A percentile compares a stretch with the other conserved stretches of the same genome.
Conservation (phyloP, 1,140 invertebrate genomes). For the Drosophila kepulauana region DNA sequence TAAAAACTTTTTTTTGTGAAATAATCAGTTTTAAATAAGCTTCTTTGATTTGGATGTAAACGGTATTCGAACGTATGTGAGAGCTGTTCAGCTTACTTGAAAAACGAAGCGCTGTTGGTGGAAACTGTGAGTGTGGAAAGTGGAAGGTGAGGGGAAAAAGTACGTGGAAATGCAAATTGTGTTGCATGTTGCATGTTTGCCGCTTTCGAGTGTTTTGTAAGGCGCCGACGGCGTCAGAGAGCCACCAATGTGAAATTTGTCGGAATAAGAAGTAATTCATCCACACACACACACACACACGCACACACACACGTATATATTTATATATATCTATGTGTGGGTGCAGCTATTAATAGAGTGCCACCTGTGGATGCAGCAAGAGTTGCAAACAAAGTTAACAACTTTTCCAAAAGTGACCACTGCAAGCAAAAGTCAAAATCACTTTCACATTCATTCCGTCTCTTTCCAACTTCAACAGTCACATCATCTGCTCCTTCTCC, state of each 20-base stretch:
- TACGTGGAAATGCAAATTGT: conserved; percentile 51
- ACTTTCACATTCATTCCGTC: conserved; percentile 19
- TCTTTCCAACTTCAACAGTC: background rate
- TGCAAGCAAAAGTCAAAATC: conserved; percentile 14
- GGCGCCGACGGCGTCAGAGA: conserved; percentile 43
- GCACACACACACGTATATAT: background rate
- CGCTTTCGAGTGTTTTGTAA: conserved; percentile 53
- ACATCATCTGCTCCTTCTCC: background rate
- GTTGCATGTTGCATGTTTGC: conserved; percentile 59
- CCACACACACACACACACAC: conserved; percentile 9
- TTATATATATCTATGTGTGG: background rate
- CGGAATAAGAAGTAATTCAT: conserved; percentile 29
- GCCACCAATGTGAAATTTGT: conserved; percentile 43
- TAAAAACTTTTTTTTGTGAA: too few relatives aligned
- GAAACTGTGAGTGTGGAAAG: too few relatives aligned
- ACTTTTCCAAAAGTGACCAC: conserved; percentile 29
- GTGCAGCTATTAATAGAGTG: conserved; percentile 9
- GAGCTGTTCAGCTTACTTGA: background rate
- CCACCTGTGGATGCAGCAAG: conserved; percentile 40
- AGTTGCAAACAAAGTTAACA: conserved; percentile 26
- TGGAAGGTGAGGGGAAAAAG: background rate
- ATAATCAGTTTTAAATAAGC: background rate
- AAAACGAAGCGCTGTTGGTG: background rate
- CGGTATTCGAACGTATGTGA: background rate
- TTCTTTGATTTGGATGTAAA: background rate